Base-by-base conservation (phyloP, 92 coral and sea anemone genomes). In the Siderastrea siderea region DNA sequence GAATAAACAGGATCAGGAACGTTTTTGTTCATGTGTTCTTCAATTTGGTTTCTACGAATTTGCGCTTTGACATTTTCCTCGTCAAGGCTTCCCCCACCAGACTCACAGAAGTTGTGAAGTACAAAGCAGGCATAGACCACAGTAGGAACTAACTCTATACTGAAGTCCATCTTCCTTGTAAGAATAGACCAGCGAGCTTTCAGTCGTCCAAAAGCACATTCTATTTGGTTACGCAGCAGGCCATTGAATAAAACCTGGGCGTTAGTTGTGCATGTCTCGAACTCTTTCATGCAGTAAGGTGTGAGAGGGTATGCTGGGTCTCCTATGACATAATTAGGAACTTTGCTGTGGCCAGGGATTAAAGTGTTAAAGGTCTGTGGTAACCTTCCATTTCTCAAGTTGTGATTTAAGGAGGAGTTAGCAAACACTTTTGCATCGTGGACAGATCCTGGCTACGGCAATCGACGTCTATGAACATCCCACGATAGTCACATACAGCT, bases 281-380 rank as follows among this genome's bases (percentile, higher is more conserved):
- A 72, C 13, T 83, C 87, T 58, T 82, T 82, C 78, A 70, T 82
- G 68, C 78, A 69, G 54, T 68, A 47, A 50, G 87, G 87, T 61
- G 67, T 16, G n/a, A 83, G 79, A 13, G 87, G 75, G 55, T 83
- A 72, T 17, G 80, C 80, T 7, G 87, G 87, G 59, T 83, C 87
- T 6, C 67, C 87, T 38, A 71, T 59, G 38, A 83, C 54, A 13
- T 44, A 83, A 9, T 47, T 63, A 54, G 80, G 80, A 53, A 72
- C 87, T 19, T 54, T 83, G 71, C 38, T 26, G 38, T 26, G 38
- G 38, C 38, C 38, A 26, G 38, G 0, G 38, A 26, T 26, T 26
- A 26, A 26, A 26, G 38, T 26, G 38, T 26, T 26, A 26, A 26
- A 26, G 38, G 38, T 26, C 38, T 26, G 38, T 26, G 38, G 38